Conservation (phyloP, 2,113 vertebrate genomes). For the Lycaon pictus region DNA sequence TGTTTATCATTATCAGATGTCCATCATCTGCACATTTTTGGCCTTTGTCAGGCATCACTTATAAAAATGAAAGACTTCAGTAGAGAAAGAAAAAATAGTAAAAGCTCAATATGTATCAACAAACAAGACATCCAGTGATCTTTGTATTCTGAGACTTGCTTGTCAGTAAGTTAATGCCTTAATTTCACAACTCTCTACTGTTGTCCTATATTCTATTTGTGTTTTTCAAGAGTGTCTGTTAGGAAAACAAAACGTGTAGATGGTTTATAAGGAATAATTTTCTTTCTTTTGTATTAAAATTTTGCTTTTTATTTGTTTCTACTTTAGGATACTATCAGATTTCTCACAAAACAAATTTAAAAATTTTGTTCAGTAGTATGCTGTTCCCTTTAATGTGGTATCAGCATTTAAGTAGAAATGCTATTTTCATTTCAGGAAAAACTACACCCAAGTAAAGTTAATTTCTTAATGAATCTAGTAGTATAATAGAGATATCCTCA, state of each 20-base stretch:
- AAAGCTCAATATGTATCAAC: not conserved
- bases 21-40: not conserved
- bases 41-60: not conserved
- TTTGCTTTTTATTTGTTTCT: not conserved
- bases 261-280: slow-evolving; percentile 8
- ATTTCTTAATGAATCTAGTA: not conserved
- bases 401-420: not conserved
- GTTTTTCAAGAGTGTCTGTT: not conserved
- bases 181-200: not conserved
- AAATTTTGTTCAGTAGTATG: not conserved
- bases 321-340: not conserved
- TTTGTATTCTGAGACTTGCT: not conserved
- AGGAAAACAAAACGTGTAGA: not conserved
- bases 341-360: not conserved
- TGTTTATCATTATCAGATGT: not conserved
- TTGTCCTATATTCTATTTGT: not conserved
- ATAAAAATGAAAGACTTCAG: not conserved
- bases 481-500: not conserved
- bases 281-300: slow-evolving; percentile 15
- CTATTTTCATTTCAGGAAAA: not conserved
- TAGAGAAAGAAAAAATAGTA: not conserved
- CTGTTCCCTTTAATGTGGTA: not conserved
- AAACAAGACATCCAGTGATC: not conserved
- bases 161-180: not conserved
- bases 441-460: not conserved